A percentile compares a stretch with the other conserved stretches of the same genome.
These are phyloP conservation scores for Zaprionus camerounensis DNA, from an alignment of 1,140 invertebrate genomes.

Conservation along the genomic window DNA sequence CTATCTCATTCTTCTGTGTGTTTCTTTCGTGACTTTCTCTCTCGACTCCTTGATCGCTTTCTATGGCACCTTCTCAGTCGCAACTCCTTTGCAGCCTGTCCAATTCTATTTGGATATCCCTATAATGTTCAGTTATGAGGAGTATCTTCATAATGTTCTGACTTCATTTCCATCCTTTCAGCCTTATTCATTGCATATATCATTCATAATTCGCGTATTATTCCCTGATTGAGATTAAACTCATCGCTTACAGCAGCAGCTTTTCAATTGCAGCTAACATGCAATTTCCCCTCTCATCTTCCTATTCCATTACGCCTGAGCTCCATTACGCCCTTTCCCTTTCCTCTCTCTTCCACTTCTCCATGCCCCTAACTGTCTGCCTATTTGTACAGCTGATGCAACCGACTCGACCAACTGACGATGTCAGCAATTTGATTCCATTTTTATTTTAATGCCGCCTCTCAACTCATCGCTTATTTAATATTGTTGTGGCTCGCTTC, in stretches of 20 bases:
- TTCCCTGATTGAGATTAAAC: background rate
- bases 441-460: slow-evolving; percentile 26
- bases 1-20: too few relatives aligned
- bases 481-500: background rate
- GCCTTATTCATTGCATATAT: too few relatives aligned
- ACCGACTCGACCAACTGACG: slow-evolving; percentile 17
- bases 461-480: slow-evolving; percentile 3
- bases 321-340: too few relatives aligned
- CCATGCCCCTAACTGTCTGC: background rate
- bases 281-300: background rate
- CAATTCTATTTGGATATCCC: too few relatives aligned
- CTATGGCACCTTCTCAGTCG: too few relatives aligned
- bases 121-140: too few relatives aligned
- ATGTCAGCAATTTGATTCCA: slow-evolving; percentile 31
- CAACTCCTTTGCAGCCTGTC: too few relatives aligned
- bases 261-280: background rate
- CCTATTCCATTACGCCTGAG: background rate
- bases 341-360: background rate
- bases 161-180: too few relatives aligned
- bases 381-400: slow-evolving; percentile 15
- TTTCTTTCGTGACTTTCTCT: too few relatives aligned
- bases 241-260: background rate
- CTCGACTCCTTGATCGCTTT: too few relatives aligned
- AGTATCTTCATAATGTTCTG: too few relatives aligned
- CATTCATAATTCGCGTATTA: background rate